Base-by-base conservation (phyloP, 1,140 invertebrate genomes). In the Cydia fagiglandana region DNA sequence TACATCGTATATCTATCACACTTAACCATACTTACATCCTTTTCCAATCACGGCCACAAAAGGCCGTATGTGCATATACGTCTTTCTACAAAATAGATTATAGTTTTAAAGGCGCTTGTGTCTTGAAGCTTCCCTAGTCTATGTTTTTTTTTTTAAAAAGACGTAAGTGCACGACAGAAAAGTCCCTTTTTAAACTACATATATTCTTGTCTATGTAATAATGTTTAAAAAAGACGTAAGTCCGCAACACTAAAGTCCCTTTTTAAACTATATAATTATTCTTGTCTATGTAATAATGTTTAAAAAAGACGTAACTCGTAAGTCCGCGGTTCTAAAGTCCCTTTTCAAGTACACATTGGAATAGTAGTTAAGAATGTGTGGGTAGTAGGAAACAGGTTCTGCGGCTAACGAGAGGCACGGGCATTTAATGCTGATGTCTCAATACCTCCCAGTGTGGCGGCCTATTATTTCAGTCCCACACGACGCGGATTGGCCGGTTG, bases 341-440 rank as follows among this genome's bases (percentile, higher is more conserved):
- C 9, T 61, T 61, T 24, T 61, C 0, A 66, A 74, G 68, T 75
- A 50, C 47, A 50, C 47, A 53, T 10, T 24, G 56, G 56, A 61
- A 56, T 56, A 17, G 53, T 61, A n/a, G 56, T 20, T 61, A 17
- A 56, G 53, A 56, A 73, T 45, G 64, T 34, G n/a, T 73, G 75
- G 30, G 28, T 76, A 76, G 6, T 17, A n/a, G 53, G 53, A 24
- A 61, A 75, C 76, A 75, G 74, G 74, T 77, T 64, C 78, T 74
- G 73, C 61, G 50, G 73, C 78, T 81, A 81, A 83, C 76, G 77
- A 79, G 77, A 73, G 41, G 73, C 86, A 84, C 82, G 83, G 80
- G 81, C 80, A 85, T 82, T 88, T 91, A 91, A 89, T 91, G 83
- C 88, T 93, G 92, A 93, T 93, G 93, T 93, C 93, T 93, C 91